These are phyloP conservation scores for Atherinosoma microstoma DNA, from an alignment of 2,797 vertebrate species.

Conservation along the genomic window DNA sequence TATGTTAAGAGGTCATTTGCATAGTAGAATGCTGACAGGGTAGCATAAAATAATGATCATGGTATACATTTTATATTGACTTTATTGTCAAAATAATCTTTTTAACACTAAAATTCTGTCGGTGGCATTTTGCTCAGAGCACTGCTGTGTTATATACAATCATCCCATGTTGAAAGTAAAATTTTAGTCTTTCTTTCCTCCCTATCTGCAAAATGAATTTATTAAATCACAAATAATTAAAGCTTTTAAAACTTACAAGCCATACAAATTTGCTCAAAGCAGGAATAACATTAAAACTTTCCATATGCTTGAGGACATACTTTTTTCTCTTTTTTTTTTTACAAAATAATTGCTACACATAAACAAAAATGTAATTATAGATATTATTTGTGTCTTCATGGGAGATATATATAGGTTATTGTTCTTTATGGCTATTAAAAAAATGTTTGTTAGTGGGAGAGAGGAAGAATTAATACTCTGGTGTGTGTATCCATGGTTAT, in stretches of 20 bases:
- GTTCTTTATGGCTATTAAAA: constrained; percentile 51
- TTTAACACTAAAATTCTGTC: constrained; percentile 9
- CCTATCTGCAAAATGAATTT: neutral
- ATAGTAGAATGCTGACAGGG: neutral
- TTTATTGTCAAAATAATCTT: constrained; percentile 1
- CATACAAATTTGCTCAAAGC: constrained; percentile 15
- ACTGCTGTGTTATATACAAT: neutral
- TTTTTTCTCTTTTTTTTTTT: neutral
- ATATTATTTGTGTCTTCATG: constrained; percentile 19
- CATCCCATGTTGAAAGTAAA: neutral
- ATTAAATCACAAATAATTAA: neutral
- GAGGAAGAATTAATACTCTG: constrained; percentile 75
- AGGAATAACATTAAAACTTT: constrained; percentile 8
- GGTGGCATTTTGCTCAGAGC: constrained; percentile 13
- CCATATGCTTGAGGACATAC: neutral
- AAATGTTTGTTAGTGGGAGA: constrained; percentile 64
- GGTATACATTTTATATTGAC: constrained; percentile 5
- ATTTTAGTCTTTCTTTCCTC: neutral
- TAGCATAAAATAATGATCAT: neutral
- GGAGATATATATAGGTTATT: constrained; percentile 24
- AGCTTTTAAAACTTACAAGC: constrained; percentile 29
- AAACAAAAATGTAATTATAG: neutral
- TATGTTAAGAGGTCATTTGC: neutral
- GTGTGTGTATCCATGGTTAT: constrained; percentile 84
- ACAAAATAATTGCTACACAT: neutral